These are phyloP conservation scores for Lochmaea crataegi DNA, from an alignment of 2,888 invertebrate species.

Conservation along the genomic window DNA sequence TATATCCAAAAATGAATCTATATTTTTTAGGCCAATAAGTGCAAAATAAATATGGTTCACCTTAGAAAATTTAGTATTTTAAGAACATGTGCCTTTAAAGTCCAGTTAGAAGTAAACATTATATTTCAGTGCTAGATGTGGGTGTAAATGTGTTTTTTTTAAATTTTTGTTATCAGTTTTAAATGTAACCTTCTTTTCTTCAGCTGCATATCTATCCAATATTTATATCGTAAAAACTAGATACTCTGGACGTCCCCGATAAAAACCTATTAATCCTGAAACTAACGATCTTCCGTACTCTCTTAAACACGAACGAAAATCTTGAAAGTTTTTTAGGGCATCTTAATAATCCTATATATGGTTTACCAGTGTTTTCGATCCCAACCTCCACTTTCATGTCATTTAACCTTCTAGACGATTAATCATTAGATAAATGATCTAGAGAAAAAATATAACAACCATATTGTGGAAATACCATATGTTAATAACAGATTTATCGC, in stretches of 20 bases:
- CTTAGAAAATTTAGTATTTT: too few species aligned
- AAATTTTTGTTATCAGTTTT: too few species aligned
- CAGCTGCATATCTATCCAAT: not conserved
- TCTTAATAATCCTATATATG: conserved; percentile 33
- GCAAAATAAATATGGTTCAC: too few species aligned
- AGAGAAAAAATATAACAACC: conserved; percentile 31
- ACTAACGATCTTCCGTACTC: conserved; percentile 10
- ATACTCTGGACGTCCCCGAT: not conserved
- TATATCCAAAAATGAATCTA: too few species aligned
- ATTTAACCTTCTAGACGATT: conserved; percentile 40
- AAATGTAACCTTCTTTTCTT: not conserved
- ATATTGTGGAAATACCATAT: conserved; percentile 30
- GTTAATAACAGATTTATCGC: conserved; percentile 34
- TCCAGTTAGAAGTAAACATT: too few species aligned
- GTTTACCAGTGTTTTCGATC: conserved; percentile 31
- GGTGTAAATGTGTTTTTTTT: too few species aligned
- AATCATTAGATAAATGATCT: conserved; percentile 35
- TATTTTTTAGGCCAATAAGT: too few species aligned
- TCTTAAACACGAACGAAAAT: conserved; percentile 27
- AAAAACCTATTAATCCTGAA: conserved; percentile 14
- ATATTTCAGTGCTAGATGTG: too few species aligned
- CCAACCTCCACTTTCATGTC: conserved; percentile 34
- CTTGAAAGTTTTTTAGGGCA: conserved; percentile 29
- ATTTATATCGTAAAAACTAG: not conserved
- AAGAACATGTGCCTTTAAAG: too few species aligned